phyloP scores from a whole-genome alignment of 2,888 invertebrate genomes.

The Mallateleia sp. region DNA sequence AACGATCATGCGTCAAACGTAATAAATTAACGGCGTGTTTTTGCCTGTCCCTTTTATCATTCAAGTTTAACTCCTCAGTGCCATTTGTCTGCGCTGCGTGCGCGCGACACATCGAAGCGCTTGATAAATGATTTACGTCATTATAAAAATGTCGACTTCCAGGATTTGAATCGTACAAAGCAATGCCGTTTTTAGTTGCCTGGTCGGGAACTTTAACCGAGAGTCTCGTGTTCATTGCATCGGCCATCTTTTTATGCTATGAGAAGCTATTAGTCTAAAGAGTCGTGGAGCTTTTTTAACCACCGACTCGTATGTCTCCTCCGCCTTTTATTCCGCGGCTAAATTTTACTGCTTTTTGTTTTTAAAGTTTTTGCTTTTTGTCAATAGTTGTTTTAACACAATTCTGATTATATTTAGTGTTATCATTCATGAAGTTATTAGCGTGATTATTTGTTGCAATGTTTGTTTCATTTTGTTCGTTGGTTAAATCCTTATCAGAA shows the following conservation, averaged over 20 bases:
- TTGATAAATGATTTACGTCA: conserved; percentile 64
- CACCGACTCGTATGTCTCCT: conserved; percentile 20
- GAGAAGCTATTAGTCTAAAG: conserved; percentile 63
- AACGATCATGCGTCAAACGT: conserved; percentile 49
- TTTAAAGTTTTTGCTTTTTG: too few relatives aligned
- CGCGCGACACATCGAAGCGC: conserved; percentile 48
- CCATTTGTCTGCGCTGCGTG: conserved; percentile 52
- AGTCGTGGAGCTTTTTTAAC: conserved; percentile 58
- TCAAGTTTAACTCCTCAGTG: conserved; percentile 52
- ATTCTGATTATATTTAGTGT: too few relatives aligned
- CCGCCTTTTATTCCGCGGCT: conserved; percentile 28
- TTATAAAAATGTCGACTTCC: conserved; percentile 70
- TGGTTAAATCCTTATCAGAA: too few relatives aligned
- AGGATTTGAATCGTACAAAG: conserved; percentile 70
- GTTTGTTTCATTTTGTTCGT: too few relatives aligned
- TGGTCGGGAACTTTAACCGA: conserved; percentile 31
- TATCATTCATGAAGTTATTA: too few relatives aligned
- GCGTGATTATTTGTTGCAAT: too few relatives aligned
- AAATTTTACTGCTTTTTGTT: conserved; percentile 60
- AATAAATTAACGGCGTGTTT: conserved; percentile 57
- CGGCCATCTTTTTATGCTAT: conserved; percentile 52
- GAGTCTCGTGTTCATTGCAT: conserved; percentile 55
- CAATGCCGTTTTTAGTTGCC: conserved; percentile 47
- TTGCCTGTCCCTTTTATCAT: conserved; percentile 56
- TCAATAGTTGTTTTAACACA: too few relatives aligned